phyloP scores from a whole-genome alignment of 2,797 vertebrate species.

The Gymnodraco acuticeps region DNA sequence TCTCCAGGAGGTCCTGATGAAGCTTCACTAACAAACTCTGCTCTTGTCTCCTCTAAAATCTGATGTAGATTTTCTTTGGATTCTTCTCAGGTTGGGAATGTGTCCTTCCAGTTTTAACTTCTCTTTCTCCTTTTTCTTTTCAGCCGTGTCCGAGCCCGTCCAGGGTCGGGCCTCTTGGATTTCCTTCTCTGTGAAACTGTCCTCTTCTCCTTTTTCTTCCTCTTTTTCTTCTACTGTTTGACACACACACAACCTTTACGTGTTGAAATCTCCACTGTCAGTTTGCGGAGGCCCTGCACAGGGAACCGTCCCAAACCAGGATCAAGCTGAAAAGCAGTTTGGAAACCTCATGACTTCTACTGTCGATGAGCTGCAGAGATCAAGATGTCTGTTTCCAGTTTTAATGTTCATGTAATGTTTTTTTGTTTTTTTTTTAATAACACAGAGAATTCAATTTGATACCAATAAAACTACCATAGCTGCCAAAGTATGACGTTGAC shows the following conservation, averaged over 20 bases:
- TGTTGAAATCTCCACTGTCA: conserved; percentile 43
- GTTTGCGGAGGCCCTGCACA: conserved; percentile 28
- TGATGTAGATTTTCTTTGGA: no score
- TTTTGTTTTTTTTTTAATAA: no score
- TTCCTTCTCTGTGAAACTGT: conserved; percentile 70
- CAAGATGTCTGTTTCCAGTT: no score
- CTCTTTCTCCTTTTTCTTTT: background rate
- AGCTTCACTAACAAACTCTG: no score
- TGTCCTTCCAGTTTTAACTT: background rate
- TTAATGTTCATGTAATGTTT: no score
- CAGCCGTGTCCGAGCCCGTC: background rate
- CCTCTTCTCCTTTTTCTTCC: conserved; percentile 64
- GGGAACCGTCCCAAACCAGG: conserved; percentile 39
- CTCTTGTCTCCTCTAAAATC: no score
- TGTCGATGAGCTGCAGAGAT: background rate
- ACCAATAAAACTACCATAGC: no score
- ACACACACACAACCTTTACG: background rate
- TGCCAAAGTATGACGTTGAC: no score
- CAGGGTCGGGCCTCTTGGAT: conserved; percentile 25
- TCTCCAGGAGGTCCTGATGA: no score
- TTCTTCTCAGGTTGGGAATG: background rate
- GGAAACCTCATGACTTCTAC: background rate
- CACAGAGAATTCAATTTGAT: no score
- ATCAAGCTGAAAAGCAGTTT: background rate
- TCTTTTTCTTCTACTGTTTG: conserved; percentile 56